These are phyloP conservation scores for Philopedon plagiatum DNA, from an alignment of 2,888 invertebrate species.

Conservation along the genomic window DNA sequence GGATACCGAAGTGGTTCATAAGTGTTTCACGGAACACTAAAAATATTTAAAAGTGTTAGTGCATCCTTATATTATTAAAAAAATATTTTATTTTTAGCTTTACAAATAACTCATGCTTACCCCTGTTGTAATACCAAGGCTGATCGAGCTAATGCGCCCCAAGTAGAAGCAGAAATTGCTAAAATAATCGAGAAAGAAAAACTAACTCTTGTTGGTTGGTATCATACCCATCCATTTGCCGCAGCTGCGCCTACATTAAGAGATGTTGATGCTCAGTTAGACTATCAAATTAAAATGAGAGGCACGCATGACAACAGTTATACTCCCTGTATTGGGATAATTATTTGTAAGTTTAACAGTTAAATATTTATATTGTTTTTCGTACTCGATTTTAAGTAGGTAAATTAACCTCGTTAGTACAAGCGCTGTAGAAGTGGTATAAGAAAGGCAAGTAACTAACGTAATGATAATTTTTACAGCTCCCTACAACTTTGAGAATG, in stretches of 20 bases:
- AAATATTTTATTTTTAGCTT: too few species aligned
- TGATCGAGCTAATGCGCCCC: slow-evolving; percentile 82
- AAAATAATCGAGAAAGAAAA: slow-evolving; percentile 87
- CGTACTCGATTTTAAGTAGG: too few species aligned
- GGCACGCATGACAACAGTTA: slow-evolving; percentile 93
- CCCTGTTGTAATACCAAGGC: slow-evolving; percentile 88
- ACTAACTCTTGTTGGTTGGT: slow-evolving; percentile 92
- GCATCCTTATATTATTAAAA: neutral
- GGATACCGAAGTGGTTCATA: too few species aligned
- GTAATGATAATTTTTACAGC: slow-evolving; percentile 73
- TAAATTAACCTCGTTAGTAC: too few species aligned
- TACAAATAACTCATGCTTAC: slow-evolving; percentile 90
- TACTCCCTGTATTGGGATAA: slow-evolving; percentile 92
- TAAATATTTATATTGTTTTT: too few species aligned
- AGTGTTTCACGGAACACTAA: too few species aligned
- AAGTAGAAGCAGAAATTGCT: slow-evolving; percentile 87
- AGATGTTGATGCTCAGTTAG: slow-evolving; percentile 93
- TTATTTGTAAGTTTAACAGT: slow-evolving; percentile 83
- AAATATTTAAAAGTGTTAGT: too few species aligned
- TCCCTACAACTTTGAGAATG: slow-evolving; percentile 86
- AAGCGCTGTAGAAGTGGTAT: too few species aligned
- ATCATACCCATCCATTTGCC: slow-evolving; percentile 93
- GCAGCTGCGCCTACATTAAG: slow-evolving; percentile 89
- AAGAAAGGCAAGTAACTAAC: too few species aligned
- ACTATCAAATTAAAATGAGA: slow-evolving; percentile 95